A percentile compares a stretch with the other conserved stretches of the same genome.
Evolutionary conservation across 2,797 vertebrate genomes (phyloP).

Genomic region (Yasuhikotakia modesta): DNA sequence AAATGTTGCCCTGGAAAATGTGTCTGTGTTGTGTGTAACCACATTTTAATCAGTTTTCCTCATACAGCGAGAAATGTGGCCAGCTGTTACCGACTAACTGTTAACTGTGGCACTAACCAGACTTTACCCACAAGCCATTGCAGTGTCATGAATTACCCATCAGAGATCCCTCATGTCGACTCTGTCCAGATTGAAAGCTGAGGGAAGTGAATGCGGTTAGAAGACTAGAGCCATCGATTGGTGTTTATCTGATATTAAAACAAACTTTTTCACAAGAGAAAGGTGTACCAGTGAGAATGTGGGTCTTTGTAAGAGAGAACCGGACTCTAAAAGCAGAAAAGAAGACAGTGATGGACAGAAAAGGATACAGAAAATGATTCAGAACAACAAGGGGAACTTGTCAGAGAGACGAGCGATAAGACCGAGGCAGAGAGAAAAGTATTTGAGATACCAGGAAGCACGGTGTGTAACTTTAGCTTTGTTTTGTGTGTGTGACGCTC

Average conservation of each 20-base stretch:
- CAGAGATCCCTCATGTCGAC: conserved; percentile 48
- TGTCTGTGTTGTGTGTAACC: background rate
- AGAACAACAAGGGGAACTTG: background rate
- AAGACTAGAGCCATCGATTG: background rate
- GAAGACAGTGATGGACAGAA: background rate
- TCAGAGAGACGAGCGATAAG: background rate
- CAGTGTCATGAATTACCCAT: conserved; percentile 69
- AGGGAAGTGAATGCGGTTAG: background rate
- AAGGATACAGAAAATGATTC: background rate
- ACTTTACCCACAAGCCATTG: conserved; percentile 72
- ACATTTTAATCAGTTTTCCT: conserved; percentile 8
- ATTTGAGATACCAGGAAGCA: background rate
- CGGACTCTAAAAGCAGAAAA: background rate
- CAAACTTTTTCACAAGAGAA: background rate
- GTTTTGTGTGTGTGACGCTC: too few relatives aligned
- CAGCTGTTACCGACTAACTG: too few relatives aligned
- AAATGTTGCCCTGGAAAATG: conserved; percentile 5
- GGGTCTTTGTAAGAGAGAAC: background rate
- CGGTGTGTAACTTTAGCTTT: background rate
- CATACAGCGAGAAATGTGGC: background rate
- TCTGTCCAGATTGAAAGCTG: conserved; percentile 27
- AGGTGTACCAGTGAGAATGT: background rate
- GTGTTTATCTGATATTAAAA: background rate
- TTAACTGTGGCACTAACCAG: conserved; percentile 70
- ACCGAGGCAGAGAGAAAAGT: background rate